These are phyloP conservation scores for Gymnothorax javanicus DNA, from an alignment of 2,797 vertebrate genomes.

Conservation along the genomic window DNA sequence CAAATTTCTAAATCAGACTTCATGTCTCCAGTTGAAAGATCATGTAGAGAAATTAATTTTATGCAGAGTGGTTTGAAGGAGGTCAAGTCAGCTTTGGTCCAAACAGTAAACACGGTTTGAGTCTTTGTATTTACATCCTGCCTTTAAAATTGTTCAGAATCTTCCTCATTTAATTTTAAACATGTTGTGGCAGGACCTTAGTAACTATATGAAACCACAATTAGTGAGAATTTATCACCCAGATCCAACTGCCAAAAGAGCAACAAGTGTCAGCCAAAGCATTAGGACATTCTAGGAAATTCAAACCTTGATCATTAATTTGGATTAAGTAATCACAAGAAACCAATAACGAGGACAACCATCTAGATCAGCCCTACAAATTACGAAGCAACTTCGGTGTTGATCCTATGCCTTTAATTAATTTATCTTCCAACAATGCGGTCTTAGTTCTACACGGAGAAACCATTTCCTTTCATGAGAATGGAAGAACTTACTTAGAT, in stretches of 20 bases:
- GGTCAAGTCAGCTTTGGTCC: not conserved
- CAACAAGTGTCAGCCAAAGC: too few species aligned
- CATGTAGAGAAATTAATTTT: not conserved
- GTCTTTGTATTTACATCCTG: not conserved
- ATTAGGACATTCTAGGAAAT: not conserved
- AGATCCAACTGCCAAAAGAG: too few species aligned
- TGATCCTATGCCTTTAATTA: conserved; percentile 24
- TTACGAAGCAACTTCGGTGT: conserved; percentile 21
- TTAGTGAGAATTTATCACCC: too few species aligned
- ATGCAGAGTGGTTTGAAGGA: not conserved
- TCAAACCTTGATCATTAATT: not conserved
- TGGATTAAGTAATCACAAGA: not conserved
- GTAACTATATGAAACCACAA: not conserved
- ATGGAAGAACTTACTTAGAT: conserved; percentile 13
- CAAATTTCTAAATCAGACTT: not conserved
- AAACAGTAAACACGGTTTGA: not conserved
- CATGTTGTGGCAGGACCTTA: not conserved
- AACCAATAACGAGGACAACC: not conserved
- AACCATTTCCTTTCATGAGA: conserved; percentile 15
- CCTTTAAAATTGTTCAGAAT: not conserved
- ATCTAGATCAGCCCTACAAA: conserved; percentile 2
- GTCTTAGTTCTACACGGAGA: conserved; percentile 20
- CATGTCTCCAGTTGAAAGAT: not conserved
- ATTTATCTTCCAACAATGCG: conserved; percentile 5
- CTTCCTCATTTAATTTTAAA: not conserved